phyloP scores from a whole-genome alignment of 2,888 invertebrate species.

The Agrenia bidenticulata region DNA sequence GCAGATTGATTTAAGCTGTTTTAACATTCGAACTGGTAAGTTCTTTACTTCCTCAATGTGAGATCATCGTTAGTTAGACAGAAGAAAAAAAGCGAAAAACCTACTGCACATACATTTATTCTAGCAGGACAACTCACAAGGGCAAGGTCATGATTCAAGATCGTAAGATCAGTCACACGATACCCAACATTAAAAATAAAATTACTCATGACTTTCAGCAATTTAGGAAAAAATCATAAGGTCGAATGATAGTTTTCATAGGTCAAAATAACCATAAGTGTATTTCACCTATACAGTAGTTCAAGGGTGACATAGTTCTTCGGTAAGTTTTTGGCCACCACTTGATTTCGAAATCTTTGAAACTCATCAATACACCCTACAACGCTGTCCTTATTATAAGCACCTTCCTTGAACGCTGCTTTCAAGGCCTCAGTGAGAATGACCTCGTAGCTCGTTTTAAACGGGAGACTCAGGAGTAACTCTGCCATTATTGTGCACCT shows the following conservation, averaged over 20 bases:
- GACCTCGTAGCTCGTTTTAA: constrained; percentile 40
- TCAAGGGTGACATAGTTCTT: constrained; percentile 41
- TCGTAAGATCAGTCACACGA: too few species aligned
- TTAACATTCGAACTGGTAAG: too few species aligned
- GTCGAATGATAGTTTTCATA: background rate
- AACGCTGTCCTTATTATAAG: constrained; percentile 26
- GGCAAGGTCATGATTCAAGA: too few species aligned
- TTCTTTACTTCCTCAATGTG: too few species aligned
- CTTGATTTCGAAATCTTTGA: constrained; percentile 36
- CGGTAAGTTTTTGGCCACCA: constrained; percentile 32
- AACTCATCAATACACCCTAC: constrained; percentile 36
- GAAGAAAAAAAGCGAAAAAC: too few species aligned
- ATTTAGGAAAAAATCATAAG: too few species aligned
- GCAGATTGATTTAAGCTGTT: too few species aligned
- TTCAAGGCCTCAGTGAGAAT: constrained; percentile 29
- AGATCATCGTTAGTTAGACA: too few species aligned
- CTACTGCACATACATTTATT: too few species aligned
- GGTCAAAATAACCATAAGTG: background rate
- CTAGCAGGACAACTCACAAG: too few species aligned
- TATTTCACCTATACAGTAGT: constrained; percentile 34
- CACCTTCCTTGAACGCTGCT: constrained; percentile 23
- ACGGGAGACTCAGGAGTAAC: constrained; percentile 33
- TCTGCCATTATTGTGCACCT: constrained; percentile 33
- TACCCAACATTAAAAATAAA: too few species aligned
- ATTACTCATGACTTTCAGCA: too few species aligned